Base-by-base conservation (phyloP, 1,140 invertebrate species). In the Ceratina japonica region DNA sequence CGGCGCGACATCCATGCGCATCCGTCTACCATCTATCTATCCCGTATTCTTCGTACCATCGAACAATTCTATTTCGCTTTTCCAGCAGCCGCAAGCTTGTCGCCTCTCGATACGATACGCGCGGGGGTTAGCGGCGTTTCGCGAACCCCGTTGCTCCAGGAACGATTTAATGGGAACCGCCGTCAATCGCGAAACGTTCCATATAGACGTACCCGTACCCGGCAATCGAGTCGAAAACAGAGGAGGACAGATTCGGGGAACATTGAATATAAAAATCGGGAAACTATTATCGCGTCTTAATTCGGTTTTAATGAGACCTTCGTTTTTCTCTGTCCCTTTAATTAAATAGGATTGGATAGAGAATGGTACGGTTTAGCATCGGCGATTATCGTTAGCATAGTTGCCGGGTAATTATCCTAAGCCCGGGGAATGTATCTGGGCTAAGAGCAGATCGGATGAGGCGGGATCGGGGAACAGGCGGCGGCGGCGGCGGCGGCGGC, bases 11-110 rank as follows among this genome's bases (percentile, higher is more conserved):
- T 77, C 58, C 37, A 22, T 64, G 52, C 69, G 54, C 80, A 75
- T 79, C 51, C 74, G 20, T 63, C 52, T 49, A 54, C 80, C 63
- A 61, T 75, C 75, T 56, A 52, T 73, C 72, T 44, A 44, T 44
- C 75, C 64, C 24, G 52, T 79, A 73, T 82, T 44, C 74, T 75
- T 75, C 78, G 71, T 69, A 65, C 77, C 68, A 61, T 81, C 74
- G 79, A 80, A 75, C 79, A 56, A 81, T 78, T 81, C 63, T 70
- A 69, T 79, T 75, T 73, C 62, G 58, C 77, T 75, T 56, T 71
- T 68, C 24, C 71, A 22, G 20, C 68, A 63, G 72, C 74, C 31
- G 31, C 62, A 16, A 70, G 51, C 59, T 54, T 66, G 66, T 66
- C 69, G 24, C 75, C 69, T 81, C 73, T 68, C 69, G 62, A 54